Percentiles rank a stretch among this genome's conserved stretches.
Evolutionary conservation across 2,888 invertebrate species (phyloP).

Genomic region (Heteromyza rotundicornis): DNA sequence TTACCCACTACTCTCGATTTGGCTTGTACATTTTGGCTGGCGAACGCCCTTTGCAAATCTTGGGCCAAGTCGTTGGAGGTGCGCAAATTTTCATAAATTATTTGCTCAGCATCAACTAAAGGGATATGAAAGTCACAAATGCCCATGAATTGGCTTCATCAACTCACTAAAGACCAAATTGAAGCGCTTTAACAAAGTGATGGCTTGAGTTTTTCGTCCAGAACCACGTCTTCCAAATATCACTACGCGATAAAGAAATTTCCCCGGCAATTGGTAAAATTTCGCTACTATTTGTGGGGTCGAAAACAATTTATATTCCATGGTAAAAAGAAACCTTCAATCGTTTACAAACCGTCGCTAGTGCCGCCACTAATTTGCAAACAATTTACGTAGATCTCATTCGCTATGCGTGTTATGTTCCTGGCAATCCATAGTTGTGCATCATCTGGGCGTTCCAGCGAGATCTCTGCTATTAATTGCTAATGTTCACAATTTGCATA

Average conservation of each 20-base stretch:
- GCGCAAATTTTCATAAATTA: slow-evolving; percentile 42
- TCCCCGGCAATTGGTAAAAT: slow-evolving; percentile 40
- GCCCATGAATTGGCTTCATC: no score
- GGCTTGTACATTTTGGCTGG: slow-evolving; percentile 36
- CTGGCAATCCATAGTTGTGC: slow-evolving; percentile 45
- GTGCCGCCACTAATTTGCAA: slow-evolving; percentile 34
- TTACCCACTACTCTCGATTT: slow-evolving; percentile 43
- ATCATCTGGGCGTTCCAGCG: slow-evolving; percentile 35
- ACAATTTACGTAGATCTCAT: slow-evolving; percentile 44
- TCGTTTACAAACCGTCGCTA: slow-evolving; percentile 4
- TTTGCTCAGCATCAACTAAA: slow-evolving; percentile 47
- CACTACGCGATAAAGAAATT: slow-evolving; percentile 63
- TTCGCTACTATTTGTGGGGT: slow-evolving; percentile 26
- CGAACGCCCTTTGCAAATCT: slow-evolving; percentile 41
- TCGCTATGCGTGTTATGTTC: slow-evolving; percentile 46
- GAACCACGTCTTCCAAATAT: slow-evolving; percentile 67
- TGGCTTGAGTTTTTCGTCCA: slow-evolving; percentile 66
- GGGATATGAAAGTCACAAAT: not conserved
- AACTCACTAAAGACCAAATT: slow-evolving; percentile 64
- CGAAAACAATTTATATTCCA: no score
- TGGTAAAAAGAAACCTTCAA: not conserved
- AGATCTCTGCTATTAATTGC: slow-evolving; percentile 46
- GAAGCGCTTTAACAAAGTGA: slow-evolving; percentile 63
- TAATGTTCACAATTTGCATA: no score
- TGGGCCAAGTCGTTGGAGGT: slow-evolving; percentile 31